Percentiles rank a stretch among this genome's conserved stretches.
These are phyloP conservation scores for Aldabrachelys gigantea DNA, from an alignment of 2,113 vertebrate genomes.

Conservation along the genomic window DNA sequence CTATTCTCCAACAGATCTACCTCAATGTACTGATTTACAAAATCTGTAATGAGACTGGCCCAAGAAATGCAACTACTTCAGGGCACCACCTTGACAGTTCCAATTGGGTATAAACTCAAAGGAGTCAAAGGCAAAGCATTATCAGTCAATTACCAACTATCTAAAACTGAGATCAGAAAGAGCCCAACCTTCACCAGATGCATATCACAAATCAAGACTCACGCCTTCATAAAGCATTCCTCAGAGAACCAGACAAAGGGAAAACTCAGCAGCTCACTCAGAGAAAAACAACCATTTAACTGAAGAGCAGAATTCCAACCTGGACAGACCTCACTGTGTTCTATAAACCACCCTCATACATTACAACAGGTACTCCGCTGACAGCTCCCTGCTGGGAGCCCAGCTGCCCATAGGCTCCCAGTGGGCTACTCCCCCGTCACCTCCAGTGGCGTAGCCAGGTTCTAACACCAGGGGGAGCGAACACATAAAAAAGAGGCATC, in stretches of 20 bases:
- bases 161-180: not conserved
- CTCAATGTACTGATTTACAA: not conserved
- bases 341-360: not conserved
- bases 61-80: not conserved
- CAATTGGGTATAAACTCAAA: no score
- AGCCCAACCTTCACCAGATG: not conserved
- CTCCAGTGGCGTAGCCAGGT: no score
- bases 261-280: no score
- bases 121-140: not conserved
- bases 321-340: not conserved
- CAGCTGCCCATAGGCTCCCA: no score
- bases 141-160: not conserved
- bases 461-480: no score
- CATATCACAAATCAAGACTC: not conserved
- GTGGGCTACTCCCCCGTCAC: no score
- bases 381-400: no score
- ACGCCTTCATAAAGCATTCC: no score
- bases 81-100: not conserved
- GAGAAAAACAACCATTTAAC: not conserved
- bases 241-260: no score
- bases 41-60: not conserved
- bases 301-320: not conserved
- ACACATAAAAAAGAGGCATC: no score
- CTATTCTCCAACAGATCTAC: not conserved
- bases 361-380: not conserved